Evolutionary conservation across 1,140 invertebrate species (phyloP).

Genomic region (Atta cephalotes): DNA sequence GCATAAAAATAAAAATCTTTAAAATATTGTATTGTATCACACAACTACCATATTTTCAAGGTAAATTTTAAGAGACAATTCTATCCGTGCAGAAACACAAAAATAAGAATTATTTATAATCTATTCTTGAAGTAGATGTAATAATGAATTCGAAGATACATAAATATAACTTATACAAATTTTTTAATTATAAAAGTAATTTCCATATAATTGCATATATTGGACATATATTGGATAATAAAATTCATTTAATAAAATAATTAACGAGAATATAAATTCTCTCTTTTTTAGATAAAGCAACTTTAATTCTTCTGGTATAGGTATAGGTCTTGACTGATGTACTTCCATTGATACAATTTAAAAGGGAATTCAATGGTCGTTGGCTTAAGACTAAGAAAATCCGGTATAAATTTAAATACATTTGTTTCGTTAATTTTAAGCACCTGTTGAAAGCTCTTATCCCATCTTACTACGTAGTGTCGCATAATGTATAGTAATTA

Average conservation of each 20-base stretch:
- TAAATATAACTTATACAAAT: slow-evolving; percentile 1
- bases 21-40: no score
- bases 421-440: slow-evolving; percentile 47
- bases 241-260: background rate
- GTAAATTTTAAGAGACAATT: no score
- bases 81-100: background rate
- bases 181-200: background rate
- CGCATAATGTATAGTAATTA: background rate
- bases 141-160: background rate
- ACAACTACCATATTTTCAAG: no score
- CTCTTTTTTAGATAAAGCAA: background rate
- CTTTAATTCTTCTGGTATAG: background rate
- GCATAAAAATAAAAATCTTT: no score
- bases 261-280: background rate
- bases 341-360: slow-evolving; percentile 13
- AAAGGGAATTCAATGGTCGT: slow-evolving; percentile 20
- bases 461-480: background rate
- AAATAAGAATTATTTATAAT: background rate
- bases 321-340: background rate
- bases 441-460: slow-evolving; percentile 33
- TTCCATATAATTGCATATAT: background rate
- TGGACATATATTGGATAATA: background rate
- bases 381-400: slow-evolving; percentile 28
- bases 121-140: background rate
- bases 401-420: slow-evolving; percentile 55